Base-by-base conservation (phyloP, 2,888 invertebrate genomes). In the Melitaea athalia region DNA sequence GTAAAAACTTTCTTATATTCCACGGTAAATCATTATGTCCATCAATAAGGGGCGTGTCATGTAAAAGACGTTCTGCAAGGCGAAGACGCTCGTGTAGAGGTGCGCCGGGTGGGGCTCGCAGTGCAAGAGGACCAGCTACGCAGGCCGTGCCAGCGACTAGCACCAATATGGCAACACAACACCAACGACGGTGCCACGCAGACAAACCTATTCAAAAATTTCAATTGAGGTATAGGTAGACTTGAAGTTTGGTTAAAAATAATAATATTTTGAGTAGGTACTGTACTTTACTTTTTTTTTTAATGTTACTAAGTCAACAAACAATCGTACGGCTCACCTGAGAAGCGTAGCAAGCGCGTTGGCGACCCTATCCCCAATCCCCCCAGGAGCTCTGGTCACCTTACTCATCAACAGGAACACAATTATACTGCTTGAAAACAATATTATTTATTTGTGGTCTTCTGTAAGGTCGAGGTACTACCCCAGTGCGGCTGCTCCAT, bases 21-120 rank as follows among this genome's bases (percentile, higher is more conserved):
- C 97, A 97, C 14, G 97, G 97, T 75, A 97, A 93, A 88, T 98
- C 98, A 91, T 98, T 98, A 94, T 98, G 97, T 76, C 97, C 97
- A 87, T 96, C 96, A 78, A 96, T 94, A 77, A 96, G 95, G 76
- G 96, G 96, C 77, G 96, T 95, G 91, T 96, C 96, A 83, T 96
- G 95, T 72, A 96, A 92, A 42, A 96, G 93, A 75, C 95, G 94
- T 70, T 95, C 95, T 12, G 96, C 96, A 69, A 95, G 94, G 77
- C 96, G 95, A 73, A 96, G 92, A 60, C 96, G 93, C 86, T 96
- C 96, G 81, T 96, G 95, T 75, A 96, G 94, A 6, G 96, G 96
- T 49, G 96, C 96, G 71, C 95, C 96, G 75, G 96, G 95, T 74
- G 95, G 95, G 63, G 96, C 95, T 80, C 96, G 95, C 82, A 96